Evolutionary conservation across 1,140 invertebrate genomes (phyloP).

Genomic region (Eupristina koningsbergeri): DNA sequence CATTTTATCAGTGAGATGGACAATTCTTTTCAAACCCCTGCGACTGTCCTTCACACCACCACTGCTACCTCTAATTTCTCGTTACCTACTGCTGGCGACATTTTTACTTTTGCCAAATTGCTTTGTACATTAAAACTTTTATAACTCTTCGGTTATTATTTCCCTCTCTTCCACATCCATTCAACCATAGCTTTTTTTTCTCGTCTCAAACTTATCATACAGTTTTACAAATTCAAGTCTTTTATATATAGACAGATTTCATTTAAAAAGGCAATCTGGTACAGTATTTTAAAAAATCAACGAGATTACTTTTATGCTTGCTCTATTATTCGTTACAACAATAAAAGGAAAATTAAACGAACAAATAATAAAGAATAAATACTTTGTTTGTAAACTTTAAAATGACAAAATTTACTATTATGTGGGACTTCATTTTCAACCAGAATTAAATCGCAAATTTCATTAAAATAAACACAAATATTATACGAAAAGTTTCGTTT

Average conservation of each 20-base stretch:
- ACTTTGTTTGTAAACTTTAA: no score
- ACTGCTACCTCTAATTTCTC: conserved; percentile 27
- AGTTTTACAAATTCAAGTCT: no score
- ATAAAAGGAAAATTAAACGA: no score
- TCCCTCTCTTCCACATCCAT: neutral
- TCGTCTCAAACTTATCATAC: no score
- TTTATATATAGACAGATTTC: no score
- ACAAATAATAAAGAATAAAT: no score
- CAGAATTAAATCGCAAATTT: neutral
- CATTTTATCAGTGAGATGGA: conserved; percentile 24
- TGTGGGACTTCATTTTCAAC: neutral
- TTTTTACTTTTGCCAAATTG: conserved; percentile 53
- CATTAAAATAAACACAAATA: neutral
- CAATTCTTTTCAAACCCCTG: conserved; percentile 25
- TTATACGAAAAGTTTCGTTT: neutral
- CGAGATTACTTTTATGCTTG: no score
- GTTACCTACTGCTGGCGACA: conserved; percentile 35
- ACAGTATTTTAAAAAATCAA: no score
- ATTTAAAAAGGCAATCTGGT: no score
- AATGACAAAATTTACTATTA: neutral
- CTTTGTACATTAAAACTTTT: conserved; percentile 37
- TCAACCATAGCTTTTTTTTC: no score
- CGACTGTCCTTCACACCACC: neutral
- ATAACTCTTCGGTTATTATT: neutral
- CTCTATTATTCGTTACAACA: no score